These are phyloP conservation scores for Hypomesus transpacificus DNA, from an alignment of 2,113 vertebrate genomes.

Conservation along the genomic window DNA sequence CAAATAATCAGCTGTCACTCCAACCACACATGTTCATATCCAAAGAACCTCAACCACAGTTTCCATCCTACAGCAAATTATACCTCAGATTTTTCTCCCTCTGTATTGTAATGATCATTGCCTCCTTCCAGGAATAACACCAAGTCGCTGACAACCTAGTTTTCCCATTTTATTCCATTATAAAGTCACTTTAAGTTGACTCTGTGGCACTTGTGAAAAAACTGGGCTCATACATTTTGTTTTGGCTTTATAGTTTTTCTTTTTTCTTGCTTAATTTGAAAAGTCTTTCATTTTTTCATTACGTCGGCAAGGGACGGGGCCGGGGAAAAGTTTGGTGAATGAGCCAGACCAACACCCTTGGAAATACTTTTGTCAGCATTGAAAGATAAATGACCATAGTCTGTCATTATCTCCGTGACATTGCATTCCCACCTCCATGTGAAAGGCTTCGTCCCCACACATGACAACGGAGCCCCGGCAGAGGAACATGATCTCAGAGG, in stretches of 20 bases:
- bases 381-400: background rate
- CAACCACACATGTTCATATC: conserved; percentile 5
- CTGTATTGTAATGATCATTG: background rate
- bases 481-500: conserved; percentile 1
- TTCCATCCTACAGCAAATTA: conserved; percentile 19
- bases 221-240: background rate
- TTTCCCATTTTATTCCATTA: conserved; percentile 1
- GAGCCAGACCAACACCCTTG: background rate
- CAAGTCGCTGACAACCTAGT: conserved; percentile 16
- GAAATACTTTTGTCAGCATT: conserved; percentile 5
- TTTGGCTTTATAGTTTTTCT: background rate
- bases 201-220: background rate
- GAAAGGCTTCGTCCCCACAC: background rate
- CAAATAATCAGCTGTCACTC: background rate
- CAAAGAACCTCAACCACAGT: conserved; percentile 8
- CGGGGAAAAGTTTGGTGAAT: background rate
- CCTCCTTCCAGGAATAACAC: conserved; percentile 19
- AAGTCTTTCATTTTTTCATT: background rate
- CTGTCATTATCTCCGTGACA: conserved; percentile 3
- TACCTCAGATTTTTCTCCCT: conserved; percentile 29
- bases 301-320: background rate
- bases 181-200: conserved; percentile 18
- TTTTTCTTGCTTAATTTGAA: background rate
- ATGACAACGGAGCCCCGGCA: background rate
- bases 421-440: background rate